These are phyloP conservation scores for Leptopilina clavipes DNA, from an alignment of 1,140 invertebrate genomes.

Conservation along the genomic window DNA sequence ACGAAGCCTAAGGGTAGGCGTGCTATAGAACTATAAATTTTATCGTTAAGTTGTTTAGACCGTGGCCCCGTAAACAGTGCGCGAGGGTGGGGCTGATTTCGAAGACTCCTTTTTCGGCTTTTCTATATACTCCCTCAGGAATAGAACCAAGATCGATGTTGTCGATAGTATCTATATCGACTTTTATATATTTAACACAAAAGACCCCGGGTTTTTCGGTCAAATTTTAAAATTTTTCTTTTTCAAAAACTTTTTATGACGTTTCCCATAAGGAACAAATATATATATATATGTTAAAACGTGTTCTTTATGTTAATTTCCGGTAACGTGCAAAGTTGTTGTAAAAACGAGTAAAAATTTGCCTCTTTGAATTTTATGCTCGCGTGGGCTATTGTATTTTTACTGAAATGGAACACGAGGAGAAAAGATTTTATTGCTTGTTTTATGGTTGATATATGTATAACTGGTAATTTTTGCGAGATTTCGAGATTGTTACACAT, in stretches of 20 bases:
- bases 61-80: conserved; percentile 63
- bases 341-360: conserved; percentile 17
- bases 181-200: too few species aligned
- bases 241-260: too few species aligned
- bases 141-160: conserved; percentile 22
- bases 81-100: conserved; percentile 63
- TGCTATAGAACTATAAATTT: conserved; percentile 74
- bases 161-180: conserved; percentile 11
- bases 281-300: conserved; percentile 3
- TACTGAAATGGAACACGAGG: conserved; percentile 23
- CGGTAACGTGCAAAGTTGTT: background rate
- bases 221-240: too few species aligned
- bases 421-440: conserved; percentile 15
- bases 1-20: conserved; percentile 67
- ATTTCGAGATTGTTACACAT: background rate
- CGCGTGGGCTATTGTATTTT: conserved; percentile 18
- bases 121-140: conserved; percentile 6
- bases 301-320: conserved; percentile 6
- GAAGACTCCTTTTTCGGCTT: conserved; percentile 58
- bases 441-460: conserved; percentile 26
- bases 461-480: conserved; percentile 30
- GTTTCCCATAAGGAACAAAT: too few species aligned
- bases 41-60: conserved; percentile 75
- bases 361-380: conserved; percentile 11
- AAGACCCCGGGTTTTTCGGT: too few species aligned